A percentile compares a stretch with the other conserved stretches of the same genome.
phyloP scores from a whole-genome alignment of 1,140 invertebrate genomes.

The Cyclina sinensis region DNA sequence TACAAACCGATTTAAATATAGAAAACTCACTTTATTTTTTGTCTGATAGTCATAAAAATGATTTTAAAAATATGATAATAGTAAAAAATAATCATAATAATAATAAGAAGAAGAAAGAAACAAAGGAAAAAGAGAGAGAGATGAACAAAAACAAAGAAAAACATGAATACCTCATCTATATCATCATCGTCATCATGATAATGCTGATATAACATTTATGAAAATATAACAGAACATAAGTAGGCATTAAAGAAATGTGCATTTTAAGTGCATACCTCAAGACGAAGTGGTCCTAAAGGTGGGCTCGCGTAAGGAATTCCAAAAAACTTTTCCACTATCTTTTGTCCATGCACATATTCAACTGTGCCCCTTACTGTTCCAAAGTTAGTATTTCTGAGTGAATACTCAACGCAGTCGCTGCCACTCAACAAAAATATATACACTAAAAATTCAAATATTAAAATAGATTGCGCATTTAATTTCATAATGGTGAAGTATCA shows the following conservation, averaged over 20 bases:
- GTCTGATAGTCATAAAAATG: too few species aligned
- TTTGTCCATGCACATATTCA: conserved; percentile 63
- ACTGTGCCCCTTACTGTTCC: conserved; percentile 75
- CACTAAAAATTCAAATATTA: neutral
- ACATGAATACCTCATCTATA: too few species aligned
- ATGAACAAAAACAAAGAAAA: too few species aligned
- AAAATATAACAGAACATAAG: neutral
- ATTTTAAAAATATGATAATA: too few species aligned
- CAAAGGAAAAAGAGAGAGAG: neutral
- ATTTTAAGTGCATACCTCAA: conserved; percentile 87
- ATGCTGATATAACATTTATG: too few species aligned
- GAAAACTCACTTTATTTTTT: too few species aligned
- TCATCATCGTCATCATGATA: too few species aligned
- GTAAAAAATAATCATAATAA: too few species aligned
- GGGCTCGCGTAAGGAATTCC: conserved; percentile 98
- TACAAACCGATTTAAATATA: too few species aligned
- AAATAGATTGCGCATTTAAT: neutral
- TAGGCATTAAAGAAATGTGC: neutral
- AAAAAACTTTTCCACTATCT: conserved; percentile 89
- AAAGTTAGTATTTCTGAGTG: conserved; percentile 69
- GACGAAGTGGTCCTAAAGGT: conserved; percentile 95
- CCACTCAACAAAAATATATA: neutral
- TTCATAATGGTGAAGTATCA: neutral
- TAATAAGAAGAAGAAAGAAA: too few species aligned
- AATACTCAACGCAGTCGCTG: conserved; percentile 36